Evolutionary conservation across 2,113 vertebrate species (phyloP).

Genomic region (Vulpes lagopus): DNA sequence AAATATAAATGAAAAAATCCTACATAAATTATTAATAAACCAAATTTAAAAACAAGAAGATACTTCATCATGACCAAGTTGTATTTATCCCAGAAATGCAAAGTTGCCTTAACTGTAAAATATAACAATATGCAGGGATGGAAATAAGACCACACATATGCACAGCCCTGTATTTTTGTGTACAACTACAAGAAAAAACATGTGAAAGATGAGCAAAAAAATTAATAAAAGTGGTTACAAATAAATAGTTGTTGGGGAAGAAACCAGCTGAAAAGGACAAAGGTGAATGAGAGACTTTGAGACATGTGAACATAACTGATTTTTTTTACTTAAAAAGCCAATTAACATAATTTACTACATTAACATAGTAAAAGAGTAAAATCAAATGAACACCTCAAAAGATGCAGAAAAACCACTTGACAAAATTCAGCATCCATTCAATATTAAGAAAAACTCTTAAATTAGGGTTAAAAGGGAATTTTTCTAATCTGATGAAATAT

Average conservation of each 20-base stretch:
- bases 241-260: not conserved
- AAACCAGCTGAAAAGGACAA: not conserved
- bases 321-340: conserved; percentile 40
- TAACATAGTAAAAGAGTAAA: conserved; percentile 34
- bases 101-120: conserved; percentile 29
- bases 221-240: not conserved
- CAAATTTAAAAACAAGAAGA: conserved; percentile 14
- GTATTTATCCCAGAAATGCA: not conserved
- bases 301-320: conserved; percentile 13
- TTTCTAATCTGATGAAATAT: conserved; percentile 22
- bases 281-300: not conserved
- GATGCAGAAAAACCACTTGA: not conserved
- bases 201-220: conserved; percentile 5
- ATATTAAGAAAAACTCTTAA: conserved; percentile 36
- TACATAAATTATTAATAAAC: conserved; percentile 31
- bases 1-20: conserved; percentile 32
- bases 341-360: not conserved
- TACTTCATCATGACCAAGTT: not conserved
- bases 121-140: not conserved
- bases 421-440: conserved; percentile 21
- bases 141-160: not conserved
- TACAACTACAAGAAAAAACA: not conserved
- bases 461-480: not conserved
- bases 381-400: not conserved
- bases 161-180: not conserved